Evolutionary conservation across 2,113 vertebrate genomes (phyloP), one percentile per base, ranked within the genome.

Genomic region (Ailuropoda melanoleuca): DNA sequence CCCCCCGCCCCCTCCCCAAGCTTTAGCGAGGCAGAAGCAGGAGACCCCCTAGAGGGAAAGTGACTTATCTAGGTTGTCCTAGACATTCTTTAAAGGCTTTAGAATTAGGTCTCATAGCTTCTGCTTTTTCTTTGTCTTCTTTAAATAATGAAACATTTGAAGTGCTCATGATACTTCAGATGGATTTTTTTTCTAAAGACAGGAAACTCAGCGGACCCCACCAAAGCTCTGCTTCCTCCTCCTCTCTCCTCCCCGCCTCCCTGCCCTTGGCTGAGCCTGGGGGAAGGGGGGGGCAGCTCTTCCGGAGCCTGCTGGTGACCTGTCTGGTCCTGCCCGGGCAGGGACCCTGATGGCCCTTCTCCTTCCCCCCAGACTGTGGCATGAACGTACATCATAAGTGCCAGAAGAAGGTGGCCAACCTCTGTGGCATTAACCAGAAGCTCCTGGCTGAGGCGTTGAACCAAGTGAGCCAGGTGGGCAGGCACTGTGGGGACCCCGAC

Each of bases 321-420:
- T 56, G 21, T 19, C 46, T 39, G 70, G 12, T 53, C 62, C 55
- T 19, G 50, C 55, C 86, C 19, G 48, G 56, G 50, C 17, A 6
- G n/a, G 55, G 55, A 14, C 53, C 56, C 92, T 64, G 14, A 87
- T n/a, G 21, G 14, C 12, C n/a, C 81, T 10, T 94, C 58, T 89
- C 43, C 29, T 14, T 95, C 48, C 26, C 68, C 50, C 1, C 97
- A 99, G 99, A 99, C 77, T 99, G 99, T 93, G 98, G 98, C 95
- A 99, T 99, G 99, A 99, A 99, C 0, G 99, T 99, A 31, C 99
- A 99, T 96, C 99, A 99, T 94, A 99, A 99, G 98, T 99, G 99
- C 98, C 99, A 99, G 99, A 99, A 97, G 85, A 99, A 99, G 98
- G 99, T 99, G 84, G 99, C 99, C 97, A 99, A 99, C 98, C 99